phyloP scores from a whole-genome alignment of 2,888 invertebrate species.

The Eupithecia insigniata region DNA sequence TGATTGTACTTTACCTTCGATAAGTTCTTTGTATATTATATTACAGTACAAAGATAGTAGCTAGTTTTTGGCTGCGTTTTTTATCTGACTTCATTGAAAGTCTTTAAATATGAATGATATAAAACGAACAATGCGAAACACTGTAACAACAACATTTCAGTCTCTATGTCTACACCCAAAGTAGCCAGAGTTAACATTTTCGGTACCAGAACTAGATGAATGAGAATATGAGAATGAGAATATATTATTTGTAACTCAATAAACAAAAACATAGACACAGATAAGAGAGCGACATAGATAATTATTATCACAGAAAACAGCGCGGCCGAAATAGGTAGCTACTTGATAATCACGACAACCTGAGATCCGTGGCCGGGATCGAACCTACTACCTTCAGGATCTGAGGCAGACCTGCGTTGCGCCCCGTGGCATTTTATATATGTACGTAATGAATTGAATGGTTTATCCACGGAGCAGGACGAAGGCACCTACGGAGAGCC shows the following conservation, averaged over 20 bases:
- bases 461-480: background rate
- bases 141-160: no score
- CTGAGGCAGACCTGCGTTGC: background rate
- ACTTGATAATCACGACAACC: background rate
- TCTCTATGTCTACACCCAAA: background rate
- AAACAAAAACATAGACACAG: no score
- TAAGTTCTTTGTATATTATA: background rate
- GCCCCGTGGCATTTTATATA: background rate
- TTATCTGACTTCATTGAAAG: background rate
- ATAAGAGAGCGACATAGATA: no score
- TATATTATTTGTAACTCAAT: no score
- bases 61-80: background rate
- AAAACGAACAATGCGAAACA: no score
- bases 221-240: no score
- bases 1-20: background rate
- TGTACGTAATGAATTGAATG: background rate
- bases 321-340: background rate
- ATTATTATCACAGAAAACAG: no score
- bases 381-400: background rate
- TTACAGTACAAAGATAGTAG: background rate
- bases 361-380: background rate
- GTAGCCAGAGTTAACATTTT: background rate
- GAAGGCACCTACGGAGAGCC: constrained; percentile 27
- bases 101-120: background rate
- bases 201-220: background rate